These are phyloP conservation scores for Nixonia krombeini DNA, from an alignment of 1,140 invertebrate species.

Conservation along the genomic window DNA sequence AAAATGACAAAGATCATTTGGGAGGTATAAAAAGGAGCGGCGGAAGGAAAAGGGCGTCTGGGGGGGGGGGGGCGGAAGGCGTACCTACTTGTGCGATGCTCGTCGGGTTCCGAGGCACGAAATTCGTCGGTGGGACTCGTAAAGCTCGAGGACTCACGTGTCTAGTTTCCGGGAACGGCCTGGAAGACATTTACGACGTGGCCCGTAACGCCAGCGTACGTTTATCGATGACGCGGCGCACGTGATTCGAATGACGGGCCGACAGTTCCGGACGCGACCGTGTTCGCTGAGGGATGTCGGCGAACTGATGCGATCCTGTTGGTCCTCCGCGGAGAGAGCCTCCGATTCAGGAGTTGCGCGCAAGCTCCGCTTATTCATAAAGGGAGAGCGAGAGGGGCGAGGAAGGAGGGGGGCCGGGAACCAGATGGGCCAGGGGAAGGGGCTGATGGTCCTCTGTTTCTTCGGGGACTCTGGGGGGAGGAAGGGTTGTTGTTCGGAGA, in stretches of 20 bases:
- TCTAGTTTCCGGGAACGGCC: conserved; percentile 22
- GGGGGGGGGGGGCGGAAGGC: conserved; percentile 4
- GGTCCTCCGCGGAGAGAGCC: conserved; percentile 44
- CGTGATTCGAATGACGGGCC: conserved; percentile 40
- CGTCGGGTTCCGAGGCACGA: conserved; percentile 13
- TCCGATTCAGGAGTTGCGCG: conserved; percentile 46
- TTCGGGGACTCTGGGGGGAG: too few relatives aligned
- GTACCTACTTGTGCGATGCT: conserved; percentile 22
- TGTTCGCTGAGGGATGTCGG: conserved; percentile 43
- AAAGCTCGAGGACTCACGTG: conserved; percentile 27
- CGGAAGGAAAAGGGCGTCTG: background rate
- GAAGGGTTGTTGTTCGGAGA: conserved; percentile 5
- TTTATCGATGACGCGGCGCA: conserved; percentile 34
- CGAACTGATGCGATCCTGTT: conserved; percentile 51
- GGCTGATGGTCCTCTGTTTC: too few relatives aligned
- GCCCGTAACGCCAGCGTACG: conserved; percentile 21
- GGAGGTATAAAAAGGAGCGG: conserved; percentile 3
- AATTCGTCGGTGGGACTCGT: conserved; percentile 20
- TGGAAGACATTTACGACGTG: conserved; percentile 41
- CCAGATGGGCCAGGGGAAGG: too few relatives aligned
- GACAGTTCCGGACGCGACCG: conserved; percentile 34
- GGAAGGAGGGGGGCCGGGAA: background rate
- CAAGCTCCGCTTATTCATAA: conserved; percentile 49
- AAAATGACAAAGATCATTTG: conserved; percentile 2
- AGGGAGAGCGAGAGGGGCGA: conserved; percentile 21